These are phyloP conservation scores for Cheiracanthium punctorium DNA, from an alignment of 2,888 invertebrate genomes.

Conservation along the genomic window DNA sequence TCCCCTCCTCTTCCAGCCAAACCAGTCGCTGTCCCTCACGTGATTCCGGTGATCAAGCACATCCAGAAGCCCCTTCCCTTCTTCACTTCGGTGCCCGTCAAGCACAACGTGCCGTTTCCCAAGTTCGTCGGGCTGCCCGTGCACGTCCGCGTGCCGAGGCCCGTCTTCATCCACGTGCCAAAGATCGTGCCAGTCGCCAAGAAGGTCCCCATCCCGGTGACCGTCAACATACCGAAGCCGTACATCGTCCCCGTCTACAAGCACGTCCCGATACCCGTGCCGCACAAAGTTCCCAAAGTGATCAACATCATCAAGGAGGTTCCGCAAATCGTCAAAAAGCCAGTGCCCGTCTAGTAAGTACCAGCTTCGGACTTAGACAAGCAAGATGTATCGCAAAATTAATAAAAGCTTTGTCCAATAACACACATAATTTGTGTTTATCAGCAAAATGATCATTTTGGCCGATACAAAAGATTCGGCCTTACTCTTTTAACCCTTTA, in stretches of 20 bases:
- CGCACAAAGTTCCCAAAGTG: slow-evolving; percentile 58
- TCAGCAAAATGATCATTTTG: no score
- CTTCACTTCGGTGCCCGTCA: slow-evolving; percentile 45
- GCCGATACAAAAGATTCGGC: no score
- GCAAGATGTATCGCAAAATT: no score
- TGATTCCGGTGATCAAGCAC: slow-evolving; percentile 64
- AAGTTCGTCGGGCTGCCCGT: slow-evolving; percentile 59
- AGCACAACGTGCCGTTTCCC: slow-evolving; percentile 56
- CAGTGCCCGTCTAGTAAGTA: slow-evolving; percentile 65
- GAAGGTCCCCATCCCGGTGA: slow-evolving; percentile 49
- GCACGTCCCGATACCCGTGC: slow-evolving; percentile 60
- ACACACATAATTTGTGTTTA: no score
- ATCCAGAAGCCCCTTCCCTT: slow-evolving; percentile 63
- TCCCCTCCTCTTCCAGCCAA: slow-evolving; percentile 38
- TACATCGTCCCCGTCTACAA: slow-evolving; percentile 66
- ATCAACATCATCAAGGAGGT: slow-evolving; percentile 63
- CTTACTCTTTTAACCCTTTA: no score
- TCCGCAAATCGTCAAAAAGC: slow-evolving; percentile 62
- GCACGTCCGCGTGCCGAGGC: slow-evolving; percentile 70
- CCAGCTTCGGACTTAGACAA: no score
- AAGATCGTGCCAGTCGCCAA: slow-evolving; percentile 72
- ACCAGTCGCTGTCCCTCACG: slow-evolving; percentile 57
- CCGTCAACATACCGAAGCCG: slow-evolving; percentile 59
- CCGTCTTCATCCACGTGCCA: slow-evolving; percentile 72
- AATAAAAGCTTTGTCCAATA: no score